A percentile compares a stretch with the other conserved stretches of the same genome.
Evolutionary conservation across 2,113 vertebrate species (phyloP).

Genomic region (Cheilinus undulatus): DNA sequence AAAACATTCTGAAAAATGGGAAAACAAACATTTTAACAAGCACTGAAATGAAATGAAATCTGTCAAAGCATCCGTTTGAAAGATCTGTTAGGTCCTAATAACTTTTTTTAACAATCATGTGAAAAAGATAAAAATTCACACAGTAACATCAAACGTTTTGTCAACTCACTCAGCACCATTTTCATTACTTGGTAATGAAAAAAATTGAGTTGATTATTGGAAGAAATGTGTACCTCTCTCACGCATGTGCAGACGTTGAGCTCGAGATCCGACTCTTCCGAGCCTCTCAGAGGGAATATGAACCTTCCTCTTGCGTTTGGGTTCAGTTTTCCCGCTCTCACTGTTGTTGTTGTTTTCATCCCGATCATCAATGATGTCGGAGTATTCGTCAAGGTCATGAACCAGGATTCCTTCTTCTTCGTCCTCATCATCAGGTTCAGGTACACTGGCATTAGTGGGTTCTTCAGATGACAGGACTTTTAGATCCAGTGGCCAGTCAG

Average conservation of each 20-base stretch:
- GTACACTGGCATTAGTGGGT: slow-evolving; percentile 2
- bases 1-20: not conserved
- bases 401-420: slow-evolving; percentile 13
- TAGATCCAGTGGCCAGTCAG: slow-evolving; percentile 15
- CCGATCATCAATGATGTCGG: slow-evolving; percentile 25
- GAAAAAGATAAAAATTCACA: not conserved
- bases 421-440: slow-evolving; percentile 30
- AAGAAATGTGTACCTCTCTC: slow-evolving; percentile 73
- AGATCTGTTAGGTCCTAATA: not conserved
- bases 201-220: slow-evolving; percentile 19
- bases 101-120: not conserved
- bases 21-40: not conserved
- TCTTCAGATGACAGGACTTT: slow-evolving; percentile 27
- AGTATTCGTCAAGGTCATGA: slow-evolving; percentile 27
- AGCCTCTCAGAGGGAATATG: slow-evolving; percentile 31
- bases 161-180: not conserved
- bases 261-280: slow-evolving; percentile 18
- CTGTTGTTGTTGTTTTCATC: slow-evolving; percentile 80
- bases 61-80: not conserved
- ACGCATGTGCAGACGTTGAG: slow-evolving; percentile 12
- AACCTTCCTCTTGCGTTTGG: slow-evolving; percentile 36
- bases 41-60: not conserved
- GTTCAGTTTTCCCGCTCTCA: slow-evolving; percentile 59
- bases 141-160: not conserved
- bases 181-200: slow-evolving; percentile 22